phyloP scores from a whole-genome alignment of 2,888 invertebrate genomes.

The Drepanosiphum platanoidis region DNA sequence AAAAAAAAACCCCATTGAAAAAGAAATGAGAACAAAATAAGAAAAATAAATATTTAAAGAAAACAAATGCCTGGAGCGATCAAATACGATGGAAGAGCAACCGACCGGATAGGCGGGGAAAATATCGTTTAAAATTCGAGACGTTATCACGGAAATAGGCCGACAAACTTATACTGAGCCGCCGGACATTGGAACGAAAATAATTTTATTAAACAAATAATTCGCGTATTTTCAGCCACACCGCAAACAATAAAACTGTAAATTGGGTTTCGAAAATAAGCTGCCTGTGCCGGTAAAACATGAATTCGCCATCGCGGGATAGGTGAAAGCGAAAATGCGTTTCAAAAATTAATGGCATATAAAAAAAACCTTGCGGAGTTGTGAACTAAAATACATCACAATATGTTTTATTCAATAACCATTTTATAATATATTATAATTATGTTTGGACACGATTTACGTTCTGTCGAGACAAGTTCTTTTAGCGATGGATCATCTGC shows the following conservation, averaged over 20 bases:
- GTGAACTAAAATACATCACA: background rate
- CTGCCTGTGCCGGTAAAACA: background rate
- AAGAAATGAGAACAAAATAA: background rate
- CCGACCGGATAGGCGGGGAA: background rate
- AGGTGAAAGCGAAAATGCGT: background rate
- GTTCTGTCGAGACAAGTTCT: background rate
- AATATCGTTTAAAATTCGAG: conserved; percentile 17
- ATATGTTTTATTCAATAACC: background rate
- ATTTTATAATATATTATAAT: background rate
- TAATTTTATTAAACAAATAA: background rate
- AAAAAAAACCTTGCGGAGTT: background rate
- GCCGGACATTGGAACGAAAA: background rate
- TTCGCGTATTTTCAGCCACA: background rate
- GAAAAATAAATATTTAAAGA: background rate
- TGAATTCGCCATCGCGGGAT: background rate
- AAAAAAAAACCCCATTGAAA: background rate
- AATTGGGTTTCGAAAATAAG: background rate
- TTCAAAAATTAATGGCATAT: background rate
- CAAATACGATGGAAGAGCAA: background rate
- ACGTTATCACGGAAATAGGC: conserved; percentile 5
- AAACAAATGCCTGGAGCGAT: background rate
- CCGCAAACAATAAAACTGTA: background rate
- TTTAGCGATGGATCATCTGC: background rate
- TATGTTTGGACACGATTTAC: background rate
- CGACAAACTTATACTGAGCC: conserved; percentile 5